Evolutionary conservation across 35 echinoderm and acorn worm genomes (phyloP).

Genomic region (Lytechinus variegatus): DNA sequence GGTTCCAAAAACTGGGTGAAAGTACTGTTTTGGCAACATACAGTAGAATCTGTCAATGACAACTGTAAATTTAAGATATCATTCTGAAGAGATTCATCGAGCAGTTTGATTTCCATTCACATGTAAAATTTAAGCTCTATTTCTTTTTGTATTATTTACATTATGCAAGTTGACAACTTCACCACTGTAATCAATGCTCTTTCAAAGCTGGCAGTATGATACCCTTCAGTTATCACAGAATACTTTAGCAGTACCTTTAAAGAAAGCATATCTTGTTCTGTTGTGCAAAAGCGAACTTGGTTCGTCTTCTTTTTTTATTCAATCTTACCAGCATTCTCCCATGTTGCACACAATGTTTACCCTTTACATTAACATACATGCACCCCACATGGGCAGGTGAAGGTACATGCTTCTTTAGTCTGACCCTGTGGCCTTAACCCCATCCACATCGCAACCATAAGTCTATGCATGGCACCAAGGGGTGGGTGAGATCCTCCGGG

Average conservation of each 20-base stretch:
- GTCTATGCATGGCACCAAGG: background rate
- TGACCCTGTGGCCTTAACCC: background rate
- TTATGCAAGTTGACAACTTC: too few relatives aligned
- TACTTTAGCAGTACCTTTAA: background rate
- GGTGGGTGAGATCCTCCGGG: background rate
- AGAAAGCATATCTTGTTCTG: background rate
- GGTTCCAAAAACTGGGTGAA: too few relatives aligned
- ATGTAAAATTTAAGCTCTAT: too few relatives aligned
- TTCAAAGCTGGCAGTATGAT: too few relatives aligned
- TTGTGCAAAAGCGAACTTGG: background rate
- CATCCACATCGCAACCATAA: background rate
- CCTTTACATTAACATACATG: background rate
- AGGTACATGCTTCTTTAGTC: background rate
- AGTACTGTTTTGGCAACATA: too few relatives aligned
- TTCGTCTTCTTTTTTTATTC: background rate
- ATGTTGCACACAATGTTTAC: background rate
- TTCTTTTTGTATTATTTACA: too few relatives aligned
- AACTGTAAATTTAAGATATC: too few relatives aligned
- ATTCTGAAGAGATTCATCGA: too few relatives aligned
- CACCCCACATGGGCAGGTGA: background rate
- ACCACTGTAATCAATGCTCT: too few relatives aligned
- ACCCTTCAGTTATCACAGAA: too few relatives aligned
- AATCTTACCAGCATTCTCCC: background rate
- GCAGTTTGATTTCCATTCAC: too few relatives aligned
- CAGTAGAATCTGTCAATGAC: too few relatives aligned